These are phyloP conservation scores for Tenebrio molitor DNA, from an alignment of 1,140 invertebrate species.

Conservation along the genomic window DNA sequence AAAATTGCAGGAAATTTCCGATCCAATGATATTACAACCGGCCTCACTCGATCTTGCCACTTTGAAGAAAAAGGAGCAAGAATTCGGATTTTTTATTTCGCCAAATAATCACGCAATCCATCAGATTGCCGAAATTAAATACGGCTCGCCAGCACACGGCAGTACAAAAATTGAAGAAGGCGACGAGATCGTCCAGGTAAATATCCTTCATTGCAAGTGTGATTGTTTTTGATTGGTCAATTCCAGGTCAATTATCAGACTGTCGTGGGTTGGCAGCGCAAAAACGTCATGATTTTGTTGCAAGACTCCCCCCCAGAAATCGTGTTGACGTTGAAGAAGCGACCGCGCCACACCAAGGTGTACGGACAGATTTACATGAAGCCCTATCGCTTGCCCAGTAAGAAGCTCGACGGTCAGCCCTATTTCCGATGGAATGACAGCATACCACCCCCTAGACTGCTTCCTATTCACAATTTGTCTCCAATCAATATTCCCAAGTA, in stretches of 20 bases:
- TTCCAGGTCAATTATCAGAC: conserved; percentile 88
- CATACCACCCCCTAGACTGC: conserved; percentile 75
- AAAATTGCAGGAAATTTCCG: conserved; percentile 76
- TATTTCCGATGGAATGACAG: conserved; percentile 77
- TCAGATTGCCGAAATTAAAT: conserved; percentile 88
- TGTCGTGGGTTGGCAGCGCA: conserved; percentile 90
- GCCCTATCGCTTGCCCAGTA: conserved; percentile 82
- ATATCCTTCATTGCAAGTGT: conserved; percentile 19
- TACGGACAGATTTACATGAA: conserved; percentile 88
- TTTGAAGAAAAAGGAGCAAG: conserved; percentile 85
- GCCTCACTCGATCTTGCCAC: conserved; percentile 88
- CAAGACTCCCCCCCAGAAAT: conserved; percentile 86
- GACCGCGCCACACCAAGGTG: conserved; percentile 86
- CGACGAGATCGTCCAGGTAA: conserved; percentile 92
- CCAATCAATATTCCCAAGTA: conserved; percentile 73
- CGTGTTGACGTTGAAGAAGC: conserved; percentile 85
- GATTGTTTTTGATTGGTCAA: neutral
- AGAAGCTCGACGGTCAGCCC: conserved; percentile 76
- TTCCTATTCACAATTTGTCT: conserved; percentile 76
- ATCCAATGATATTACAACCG: conserved; percentile 91
- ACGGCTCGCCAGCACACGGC: conserved; percentile 85
- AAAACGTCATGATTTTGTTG: conserved; percentile 83
- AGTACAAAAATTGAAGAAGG: conserved; percentile 92
- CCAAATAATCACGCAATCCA: conserved; percentile 89
- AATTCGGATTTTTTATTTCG: conserved; percentile 86